Conservation (phyloP, 2,113 vertebrate species). For the Phoenicopterus ruber region DNA sequence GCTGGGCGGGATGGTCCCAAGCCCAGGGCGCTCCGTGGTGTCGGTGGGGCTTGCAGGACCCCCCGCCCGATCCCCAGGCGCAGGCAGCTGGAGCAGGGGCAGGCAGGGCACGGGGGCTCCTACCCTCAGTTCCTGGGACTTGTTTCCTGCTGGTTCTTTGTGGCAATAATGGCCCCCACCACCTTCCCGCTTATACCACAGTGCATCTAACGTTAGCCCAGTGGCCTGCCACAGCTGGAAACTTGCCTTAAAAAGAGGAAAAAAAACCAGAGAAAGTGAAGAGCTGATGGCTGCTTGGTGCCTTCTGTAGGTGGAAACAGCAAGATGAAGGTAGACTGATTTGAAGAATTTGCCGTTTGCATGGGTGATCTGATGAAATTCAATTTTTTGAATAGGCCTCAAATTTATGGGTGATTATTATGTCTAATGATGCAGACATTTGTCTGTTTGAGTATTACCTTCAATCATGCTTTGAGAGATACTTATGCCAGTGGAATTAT, state of each 20-base stretch:
- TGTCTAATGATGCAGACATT: neutral
- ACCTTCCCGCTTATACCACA: neutral
- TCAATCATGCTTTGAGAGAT: neutral
- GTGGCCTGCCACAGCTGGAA: neutral
- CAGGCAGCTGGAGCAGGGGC: neutral
- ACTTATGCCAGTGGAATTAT: neutral
- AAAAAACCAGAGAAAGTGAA: neutral
- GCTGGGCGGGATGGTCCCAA: neutral
- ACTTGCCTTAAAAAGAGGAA: neutral
- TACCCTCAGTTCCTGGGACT: neutral
- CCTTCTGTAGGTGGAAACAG: neutral
- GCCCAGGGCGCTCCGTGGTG: neutral
- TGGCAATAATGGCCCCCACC: neutral
- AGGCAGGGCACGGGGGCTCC: neutral
- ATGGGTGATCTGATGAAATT: neutral
- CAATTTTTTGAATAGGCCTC: neutral
- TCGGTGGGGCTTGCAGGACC: rapidly evolving
- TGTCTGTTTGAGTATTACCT: neutral
- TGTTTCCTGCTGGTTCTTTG: rapidly evolving
- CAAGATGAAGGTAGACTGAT: neutral
- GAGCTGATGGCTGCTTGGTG: neutral
- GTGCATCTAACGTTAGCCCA: neutral
- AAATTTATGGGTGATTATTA: neutral
- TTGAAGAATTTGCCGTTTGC: constrained; percentile 4
- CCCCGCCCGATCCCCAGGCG: neutral